Evolutionary conservation across 2,888 invertebrate genomes (phyloP), one percentile per base, ranked within the genome.

Genomic region (Prosopocoilus inquinatus): DNA sequence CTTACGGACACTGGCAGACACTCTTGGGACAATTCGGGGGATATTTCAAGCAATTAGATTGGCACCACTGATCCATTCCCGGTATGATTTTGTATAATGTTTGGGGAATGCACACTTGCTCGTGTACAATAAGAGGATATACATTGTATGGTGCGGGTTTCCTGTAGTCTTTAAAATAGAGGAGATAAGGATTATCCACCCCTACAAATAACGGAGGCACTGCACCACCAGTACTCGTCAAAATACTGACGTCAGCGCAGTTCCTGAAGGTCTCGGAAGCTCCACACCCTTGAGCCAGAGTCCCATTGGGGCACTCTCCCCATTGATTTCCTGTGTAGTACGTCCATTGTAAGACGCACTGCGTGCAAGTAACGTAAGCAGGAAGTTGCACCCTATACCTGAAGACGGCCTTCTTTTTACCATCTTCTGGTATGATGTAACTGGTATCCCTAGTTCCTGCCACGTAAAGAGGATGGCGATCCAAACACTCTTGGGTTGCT

Each of bases 241-340:
- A 80, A 62, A 95, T 89, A 52, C 86, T 86, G 54, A 95, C 84
- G 73, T 95, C 94, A 0, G 94, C 94, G 71, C 95, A 95, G 74
- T 94, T 94, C 57, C 91, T 81, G 78, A 95, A 95, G 0, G 92
- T 93, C 78, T 95, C 94, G 7, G 94, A 90, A 61, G 85, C 83
- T n/a, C 94, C 94, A 70, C 94, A 94, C 1, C 94, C 94, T 1
- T 91, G 88, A 0, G 89, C 90, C 70, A 92, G 90, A 0, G 91
- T 91, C 41, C 94, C 94, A 72, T 94, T 92, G 0, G 84, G 77
- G 70, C 94, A 94, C 13, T 83, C 84, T 4, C 94, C 95, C 94
- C 94, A 95, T 86, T 92, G 93, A 72, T 95, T 95, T 84, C 91
- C 90, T 54, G 94, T 93, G 65, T 88, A 90, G 74, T 94, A 95